Percentiles rank a stretch among this genome's conserved stretches.
Evolutionary conservation across 2,113 vertebrate species (phyloP).

Genomic region (Callaeas wilsoni): DNA sequence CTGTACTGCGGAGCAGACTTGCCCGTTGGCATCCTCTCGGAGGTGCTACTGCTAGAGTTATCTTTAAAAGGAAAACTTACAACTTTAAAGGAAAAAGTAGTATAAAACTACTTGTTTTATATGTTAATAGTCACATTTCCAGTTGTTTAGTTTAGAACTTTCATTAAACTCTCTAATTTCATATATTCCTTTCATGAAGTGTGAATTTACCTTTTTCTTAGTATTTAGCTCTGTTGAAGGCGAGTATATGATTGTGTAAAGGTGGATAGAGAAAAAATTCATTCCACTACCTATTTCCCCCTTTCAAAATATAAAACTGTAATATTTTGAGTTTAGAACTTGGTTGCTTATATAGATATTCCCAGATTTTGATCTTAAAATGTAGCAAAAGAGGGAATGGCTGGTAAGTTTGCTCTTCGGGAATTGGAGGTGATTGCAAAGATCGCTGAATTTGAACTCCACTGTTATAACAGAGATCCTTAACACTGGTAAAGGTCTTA

Average conservation of each 20-base stretch:
- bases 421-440: not conserved
- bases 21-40: not conserved
- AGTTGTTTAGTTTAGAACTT: not conserved
- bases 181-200: not conserved
- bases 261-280: not conserved
- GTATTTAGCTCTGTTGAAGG: not conserved
- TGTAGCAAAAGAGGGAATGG: not conserved
- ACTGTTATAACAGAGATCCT: not conserved
- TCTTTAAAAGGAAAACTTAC: not conserved
- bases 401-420: not conserved
- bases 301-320: not conserved
- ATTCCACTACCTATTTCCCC: not conserved
- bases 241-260: not conserved
- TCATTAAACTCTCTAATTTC: not conserved
- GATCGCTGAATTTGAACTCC: not conserved
- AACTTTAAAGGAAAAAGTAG: not conserved
- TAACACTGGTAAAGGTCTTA: not conserved
- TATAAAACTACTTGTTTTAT: not conserved
- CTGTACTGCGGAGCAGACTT: not conserved
- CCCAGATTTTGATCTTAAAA: not conserved
- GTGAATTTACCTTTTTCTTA: not conserved
- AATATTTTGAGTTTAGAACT: not conserved
- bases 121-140: not conserved
- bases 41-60: not conserved
- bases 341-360: not conserved